Base-by-base conservation (phyloP, 2,113 vertebrate genomes). In the Pitta sordida region DNA sequence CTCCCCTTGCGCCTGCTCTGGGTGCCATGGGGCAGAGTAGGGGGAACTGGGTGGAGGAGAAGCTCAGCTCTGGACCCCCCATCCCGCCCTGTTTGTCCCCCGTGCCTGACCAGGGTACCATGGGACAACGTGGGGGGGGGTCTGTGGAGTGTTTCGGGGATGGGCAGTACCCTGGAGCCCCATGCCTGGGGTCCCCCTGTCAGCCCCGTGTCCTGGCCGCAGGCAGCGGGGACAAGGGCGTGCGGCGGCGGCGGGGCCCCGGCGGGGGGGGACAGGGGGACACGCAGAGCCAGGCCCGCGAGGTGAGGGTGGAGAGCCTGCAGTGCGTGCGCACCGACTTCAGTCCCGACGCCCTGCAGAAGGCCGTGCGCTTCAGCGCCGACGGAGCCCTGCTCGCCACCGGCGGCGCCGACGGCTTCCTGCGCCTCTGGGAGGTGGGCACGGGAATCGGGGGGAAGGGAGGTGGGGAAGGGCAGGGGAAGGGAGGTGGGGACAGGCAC, bases 341-440 rank as follows among this genome's bases (percentile, higher is more conserved):
- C 82, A 98, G 98, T 95, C 93, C 98, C 6, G 99, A 99, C 7
- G 98, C 98, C 0, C 97, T 99, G 60, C 99, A 99, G 97, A 99
- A 99, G 89, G 98, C 98, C 11, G 98, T 99, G 6, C 79, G 98
- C 71, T 99, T 99, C 97, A 99, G 97, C 59, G 80, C 96, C 0
- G 98, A 99, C 52, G 93, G 96, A 21, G 98, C 97, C 21, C 97
- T 99, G 43, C 98, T 99, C 30, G 97, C 98, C 78, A 99, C 99
- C 0, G 99, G 99, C 12, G 99, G 99, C 2, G 98, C 98, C 0
- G 99, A 99, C 0, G 99, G 99, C 86, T 97, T 97, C 87, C 41
- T 99, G 39, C 97, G 99, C 43, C 96, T 99, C 76, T 99, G 99
- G 99, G 98, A 99, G 81, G 81, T 46, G 81, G 68, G 80, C 68